Conservation (phyloP, 2,888 invertebrate genomes). For the Aethes cnicana region DNA sequence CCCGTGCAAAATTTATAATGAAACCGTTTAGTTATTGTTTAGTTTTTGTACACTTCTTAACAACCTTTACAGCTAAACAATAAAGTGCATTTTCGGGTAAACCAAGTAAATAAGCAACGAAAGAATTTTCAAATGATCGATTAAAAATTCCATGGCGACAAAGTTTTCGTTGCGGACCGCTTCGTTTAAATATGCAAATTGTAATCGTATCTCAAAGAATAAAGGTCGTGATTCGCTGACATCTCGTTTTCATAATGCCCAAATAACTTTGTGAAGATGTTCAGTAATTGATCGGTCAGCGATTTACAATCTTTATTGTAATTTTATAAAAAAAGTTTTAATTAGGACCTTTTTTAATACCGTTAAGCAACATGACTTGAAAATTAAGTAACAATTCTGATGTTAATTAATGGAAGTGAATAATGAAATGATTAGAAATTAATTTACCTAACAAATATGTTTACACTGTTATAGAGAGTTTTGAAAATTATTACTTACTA, state of each 20-base stretch:
- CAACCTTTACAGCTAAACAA: not conserved
- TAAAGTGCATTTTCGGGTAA: not conserved
- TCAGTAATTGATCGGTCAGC: not conserved
- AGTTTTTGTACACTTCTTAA: not conserved
- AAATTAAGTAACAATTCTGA: not conserved
- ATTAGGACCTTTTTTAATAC: too few relatives aligned
- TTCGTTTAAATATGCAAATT: too few relatives aligned
- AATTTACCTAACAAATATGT: too few relatives aligned
- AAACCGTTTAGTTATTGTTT: not conserved
- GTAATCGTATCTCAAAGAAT: not conserved
- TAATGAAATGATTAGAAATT: too few relatives aligned
- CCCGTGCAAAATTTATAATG: not conserved
- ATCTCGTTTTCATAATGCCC: not conserved
- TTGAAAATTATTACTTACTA: too few relatives aligned
- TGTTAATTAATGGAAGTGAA: too few relatives aligned
- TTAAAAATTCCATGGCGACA: too few relatives aligned
- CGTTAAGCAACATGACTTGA: not conserved
- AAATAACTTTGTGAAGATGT: not conserved
- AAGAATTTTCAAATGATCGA: too few relatives aligned
- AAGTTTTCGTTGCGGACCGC: too few relatives aligned
- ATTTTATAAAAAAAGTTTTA: too few relatives aligned
- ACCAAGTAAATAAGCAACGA: too few relatives aligned
- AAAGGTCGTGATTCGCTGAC: not conserved
- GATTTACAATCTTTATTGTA: slow-evolving; percentile 1
- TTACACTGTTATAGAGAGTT: too few relatives aligned